Conservation (phyloP, 1,140 invertebrate species). For the Galleria mellonella region DNA sequence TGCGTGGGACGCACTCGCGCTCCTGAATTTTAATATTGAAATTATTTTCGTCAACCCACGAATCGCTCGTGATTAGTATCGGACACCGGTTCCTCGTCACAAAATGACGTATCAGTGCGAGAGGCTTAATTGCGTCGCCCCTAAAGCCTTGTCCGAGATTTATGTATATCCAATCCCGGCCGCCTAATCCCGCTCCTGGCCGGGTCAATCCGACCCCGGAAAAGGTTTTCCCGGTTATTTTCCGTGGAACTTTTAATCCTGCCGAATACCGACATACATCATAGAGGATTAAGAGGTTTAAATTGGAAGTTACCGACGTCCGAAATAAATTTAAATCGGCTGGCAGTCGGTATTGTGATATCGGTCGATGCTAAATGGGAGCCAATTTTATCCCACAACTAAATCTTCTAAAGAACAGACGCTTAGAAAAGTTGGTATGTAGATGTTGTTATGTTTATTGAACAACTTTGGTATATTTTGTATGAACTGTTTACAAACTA, state of each 20-base stretch:
- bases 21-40: conserved; percentile 69
- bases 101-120: conserved; percentile 63
- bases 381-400: conserved; percentile 60
- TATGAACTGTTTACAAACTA: neutral
- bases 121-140: conserved; percentile 64
- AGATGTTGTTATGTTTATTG: no score
- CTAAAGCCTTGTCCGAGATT: conserved; percentile 66
- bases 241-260: conserved; percentile 73
- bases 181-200: conserved; percentile 65
- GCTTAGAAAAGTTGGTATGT: conserved; percentile 28
- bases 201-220: conserved; percentile 70
- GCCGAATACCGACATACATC: conserved; percentile 73
- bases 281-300: conserved; percentile 74
- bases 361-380: conserved; percentile 65
- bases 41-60: conserved; percentile 42
- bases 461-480: neutral
- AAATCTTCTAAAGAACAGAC: conserved; percentile 48
- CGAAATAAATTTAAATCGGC: conserved; percentile 74
- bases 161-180: conserved; percentile 72
- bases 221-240: conserved; percentile 74
- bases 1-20: conserved; percentile 30
- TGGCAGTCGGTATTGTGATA: conserved; percentile 71
- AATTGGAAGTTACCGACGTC: conserved; percentile 74
- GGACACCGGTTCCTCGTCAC: conserved; percentile 40
- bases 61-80: conserved; percentile 50